Percentiles rank a stretch among this genome's conserved stretches.
Conservation (phyloP, 2,888 invertebrate genomes). For the Apamea monoglypha region DNA sequence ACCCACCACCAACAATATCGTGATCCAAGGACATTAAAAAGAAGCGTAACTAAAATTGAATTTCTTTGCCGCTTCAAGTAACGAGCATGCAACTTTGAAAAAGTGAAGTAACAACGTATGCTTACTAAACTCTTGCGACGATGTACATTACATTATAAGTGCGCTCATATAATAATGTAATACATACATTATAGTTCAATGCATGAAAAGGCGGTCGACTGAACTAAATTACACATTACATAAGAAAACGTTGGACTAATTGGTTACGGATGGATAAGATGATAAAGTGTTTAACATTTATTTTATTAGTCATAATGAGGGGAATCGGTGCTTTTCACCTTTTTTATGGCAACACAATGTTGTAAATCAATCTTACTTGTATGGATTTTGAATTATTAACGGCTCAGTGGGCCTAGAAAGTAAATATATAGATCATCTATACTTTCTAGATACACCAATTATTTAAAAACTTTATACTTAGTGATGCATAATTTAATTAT, state of each 20-base stretch:
- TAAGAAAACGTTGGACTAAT: slow-evolving; percentile 73
- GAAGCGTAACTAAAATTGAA: slow-evolving; percentile 83
- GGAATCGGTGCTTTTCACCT: slow-evolving; percentile 2
- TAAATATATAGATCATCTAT: neutral
- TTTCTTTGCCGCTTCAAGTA: slow-evolving; percentile 77
- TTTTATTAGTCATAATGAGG: slow-evolving; percentile 42
- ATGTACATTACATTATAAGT: slow-evolving; percentile 72
- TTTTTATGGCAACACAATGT: slow-evolving; percentile 10
- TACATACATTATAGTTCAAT: slow-evolving; percentile 72
- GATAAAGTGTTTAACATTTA: slow-evolving; percentile 57
- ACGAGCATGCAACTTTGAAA: slow-evolving; percentile 80
- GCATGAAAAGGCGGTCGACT: slow-evolving; percentile 76
- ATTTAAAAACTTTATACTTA: neutral
- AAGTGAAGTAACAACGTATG: slow-evolving; percentile 82
- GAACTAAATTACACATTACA: slow-evolving; percentile 74
- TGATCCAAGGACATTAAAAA: slow-evolving; percentile 85
- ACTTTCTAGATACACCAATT: neutral
- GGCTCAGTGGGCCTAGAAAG: slow-evolving; percentile 8
- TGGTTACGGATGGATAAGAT: slow-evolving; percentile 68
- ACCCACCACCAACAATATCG: slow-evolving; percentile 73
- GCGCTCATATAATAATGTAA: slow-evolving; percentile 72
- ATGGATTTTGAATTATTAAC: slow-evolving; percentile 16
- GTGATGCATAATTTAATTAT: neutral
- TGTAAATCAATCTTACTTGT: slow-evolving; percentile 10
- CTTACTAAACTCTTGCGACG: slow-evolving; percentile 77